These are phyloP conservation scores for Alectoris magna DNA, from an alignment of 2,797 vertebrate genomes.

Conservation along the genomic window DNA sequence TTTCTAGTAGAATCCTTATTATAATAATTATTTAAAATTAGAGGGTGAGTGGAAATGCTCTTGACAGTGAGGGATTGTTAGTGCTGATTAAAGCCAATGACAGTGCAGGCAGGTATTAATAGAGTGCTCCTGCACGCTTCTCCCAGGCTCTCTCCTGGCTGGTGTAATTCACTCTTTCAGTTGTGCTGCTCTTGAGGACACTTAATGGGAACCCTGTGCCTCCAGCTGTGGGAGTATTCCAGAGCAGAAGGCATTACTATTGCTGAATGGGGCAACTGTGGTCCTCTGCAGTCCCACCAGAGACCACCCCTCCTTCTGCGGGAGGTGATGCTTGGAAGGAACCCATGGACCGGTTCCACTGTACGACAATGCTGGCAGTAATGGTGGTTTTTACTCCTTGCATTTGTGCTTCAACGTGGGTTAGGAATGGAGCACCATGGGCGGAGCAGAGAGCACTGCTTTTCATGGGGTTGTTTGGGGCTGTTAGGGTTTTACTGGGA, in stretches of 20 bases:
- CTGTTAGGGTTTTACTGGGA: background rate
- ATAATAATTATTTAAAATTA: slow-evolving; percentile 61
- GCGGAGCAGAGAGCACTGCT: background rate
- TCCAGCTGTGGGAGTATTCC: background rate
- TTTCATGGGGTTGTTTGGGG: fast-evolving
- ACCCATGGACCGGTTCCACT: fast-evolving
- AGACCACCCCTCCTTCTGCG: background rate
- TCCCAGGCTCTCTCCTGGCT: background rate
- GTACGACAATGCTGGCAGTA: fast-evolving
- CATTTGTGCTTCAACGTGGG: fast-evolving
- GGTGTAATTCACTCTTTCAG: background rate
- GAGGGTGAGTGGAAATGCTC: slow-evolving; percentile 2
- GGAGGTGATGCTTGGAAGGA: background rate
- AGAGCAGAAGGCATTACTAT: background rate
- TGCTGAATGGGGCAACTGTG: fast-evolving
- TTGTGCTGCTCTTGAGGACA: background rate
- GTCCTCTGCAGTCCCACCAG: background rate
- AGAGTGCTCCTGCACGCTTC: background rate
- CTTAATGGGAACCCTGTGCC: background rate
- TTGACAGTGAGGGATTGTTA: slow-evolving; percentile 52
- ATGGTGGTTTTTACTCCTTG: fast-evolving
- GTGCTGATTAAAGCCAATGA: slow-evolving; percentile 39
- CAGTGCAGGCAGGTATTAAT: slow-evolving; percentile 27
- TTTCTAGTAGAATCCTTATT: slow-evolving; percentile 34
- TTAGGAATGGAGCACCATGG: background rate